phyloP scores from a whole-genome alignment of 2,797 vertebrate genomes.

The Presbytis comata region DNA sequence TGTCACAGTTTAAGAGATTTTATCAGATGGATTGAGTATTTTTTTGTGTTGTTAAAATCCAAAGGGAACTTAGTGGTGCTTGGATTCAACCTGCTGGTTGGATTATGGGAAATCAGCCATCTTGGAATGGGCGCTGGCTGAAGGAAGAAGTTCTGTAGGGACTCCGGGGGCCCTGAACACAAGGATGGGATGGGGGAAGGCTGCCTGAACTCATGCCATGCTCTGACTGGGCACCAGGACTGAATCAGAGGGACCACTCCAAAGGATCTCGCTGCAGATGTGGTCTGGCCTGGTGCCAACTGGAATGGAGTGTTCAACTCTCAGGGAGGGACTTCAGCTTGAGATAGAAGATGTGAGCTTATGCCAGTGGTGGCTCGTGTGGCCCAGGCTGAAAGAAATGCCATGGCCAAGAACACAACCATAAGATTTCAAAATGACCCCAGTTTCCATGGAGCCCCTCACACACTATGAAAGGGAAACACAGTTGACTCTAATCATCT shows the following conservation, averaged over 20 bases:
- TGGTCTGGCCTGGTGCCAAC: neutral
- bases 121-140: neutral
- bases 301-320: neutral
- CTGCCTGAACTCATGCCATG: neutral
- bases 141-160: neutral
- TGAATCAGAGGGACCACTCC: neutral
- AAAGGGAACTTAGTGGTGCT: neutral
- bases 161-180: neutral
- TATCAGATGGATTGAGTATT: neutral
- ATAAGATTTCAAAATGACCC: neutral
- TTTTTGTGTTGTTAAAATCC: neutral
- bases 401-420: neutral
- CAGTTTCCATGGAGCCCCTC: no score
- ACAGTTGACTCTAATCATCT: neutral
- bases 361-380: neutral
- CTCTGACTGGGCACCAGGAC: neutral
- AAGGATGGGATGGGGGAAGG: neutral
- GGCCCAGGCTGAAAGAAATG: neutral
- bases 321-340: neutral
- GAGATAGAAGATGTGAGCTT: neutral
- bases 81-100: neutral
- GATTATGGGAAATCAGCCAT: neutral
- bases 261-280: neutral
- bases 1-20: neutral
- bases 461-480: neutral